Percentiles rank a stretch among this genome's conserved stretches.
These are phyloP conservation scores for Tachina grossa DNA, from an alignment of 2,888 invertebrate genomes.

Conservation along the genomic window DNA sequence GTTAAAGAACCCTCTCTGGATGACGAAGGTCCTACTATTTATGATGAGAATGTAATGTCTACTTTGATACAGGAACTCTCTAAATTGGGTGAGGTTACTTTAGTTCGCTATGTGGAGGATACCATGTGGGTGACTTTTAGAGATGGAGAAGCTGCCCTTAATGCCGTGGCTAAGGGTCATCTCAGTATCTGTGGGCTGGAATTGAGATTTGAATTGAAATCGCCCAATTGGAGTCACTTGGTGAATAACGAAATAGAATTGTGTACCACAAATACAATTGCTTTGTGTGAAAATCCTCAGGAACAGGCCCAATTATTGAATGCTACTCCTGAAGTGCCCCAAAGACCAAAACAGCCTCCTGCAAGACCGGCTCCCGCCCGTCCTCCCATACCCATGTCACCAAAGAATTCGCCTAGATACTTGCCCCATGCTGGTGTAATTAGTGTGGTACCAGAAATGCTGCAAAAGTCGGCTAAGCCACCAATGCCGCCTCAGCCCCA, in stretches of 20 bases:
- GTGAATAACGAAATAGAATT: constrained; percentile 92
- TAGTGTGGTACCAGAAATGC: constrained; percentile 82
- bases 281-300: constrained; percentile 85
- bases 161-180: constrained; percentile 85
- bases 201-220: constrained; percentile 89
- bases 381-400: constrained; percentile 85
- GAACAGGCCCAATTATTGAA: constrained; percentile 80
- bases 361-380: constrained; percentile 84
- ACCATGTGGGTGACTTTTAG: constrained; percentile 96
- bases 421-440: constrained; percentile 84
- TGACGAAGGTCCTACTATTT: constrained; percentile 85
- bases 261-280: constrained; percentile 92
- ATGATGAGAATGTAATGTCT: constrained; percentile 92
- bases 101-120: constrained; percentile 94
- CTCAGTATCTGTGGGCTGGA: constrained; percentile 87
- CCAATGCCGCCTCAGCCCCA: constrained; percentile 79
- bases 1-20: constrained; percentile 84
- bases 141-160: constrained; percentile 93
- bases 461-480: constrained; percentile 76
- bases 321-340: constrained; percentile 84
- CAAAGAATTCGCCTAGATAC: constrained; percentile 83
- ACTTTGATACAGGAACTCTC: constrained; percentile 91
- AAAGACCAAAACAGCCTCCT: constrained; percentile 83
- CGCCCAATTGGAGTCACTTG: constrained; percentile 92
- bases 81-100: constrained; percentile 93